These are phyloP conservation scores for Hydriomena furcata DNA, from an alignment of 2,888 invertebrate genomes.

Conservation along the genomic window DNA sequence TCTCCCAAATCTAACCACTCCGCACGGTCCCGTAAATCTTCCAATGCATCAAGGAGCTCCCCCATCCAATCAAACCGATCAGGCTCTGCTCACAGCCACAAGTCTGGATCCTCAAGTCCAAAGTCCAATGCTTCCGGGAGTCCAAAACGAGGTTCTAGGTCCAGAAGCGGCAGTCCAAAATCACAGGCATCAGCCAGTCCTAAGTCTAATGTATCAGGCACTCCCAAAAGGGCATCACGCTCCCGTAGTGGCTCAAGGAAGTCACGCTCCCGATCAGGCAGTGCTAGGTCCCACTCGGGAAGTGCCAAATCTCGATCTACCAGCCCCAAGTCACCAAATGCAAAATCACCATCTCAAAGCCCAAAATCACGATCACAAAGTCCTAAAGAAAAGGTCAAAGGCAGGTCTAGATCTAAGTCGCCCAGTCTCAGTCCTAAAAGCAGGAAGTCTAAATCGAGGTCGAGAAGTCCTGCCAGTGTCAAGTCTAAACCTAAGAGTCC, in stretches of 20 bases:
- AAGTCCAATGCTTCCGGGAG: constrained; percentile 73
- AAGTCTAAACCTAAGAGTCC: constrained; percentile 28
- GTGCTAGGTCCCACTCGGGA: constrained; percentile 59
- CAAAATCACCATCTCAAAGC: constrained; percentile 51
- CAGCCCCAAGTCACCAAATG: constrained; percentile 65
- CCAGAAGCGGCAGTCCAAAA: constrained; percentile 64
- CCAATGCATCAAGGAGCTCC: constrained; percentile 69
- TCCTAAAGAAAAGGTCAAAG: constrained; percentile 56
- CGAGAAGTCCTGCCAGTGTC: constrained; percentile 34
- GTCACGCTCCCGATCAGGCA: constrained; percentile 57
- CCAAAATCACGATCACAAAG: constrained; percentile 55
- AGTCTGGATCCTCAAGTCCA: constrained; percentile 59
- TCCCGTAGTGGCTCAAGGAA: constrained; percentile 68
- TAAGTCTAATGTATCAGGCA: constrained; percentile 62
- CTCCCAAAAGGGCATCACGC: constrained; percentile 62
- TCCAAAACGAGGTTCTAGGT: constrained; percentile 65
- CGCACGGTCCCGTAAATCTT: constrained; percentile 61
- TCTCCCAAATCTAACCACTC: constrained; percentile 72
- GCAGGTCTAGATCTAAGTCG: constrained; percentile 31
- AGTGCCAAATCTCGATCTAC: constrained; percentile 57
- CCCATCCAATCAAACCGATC: constrained; percentile 69
- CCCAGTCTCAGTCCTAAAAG: constrained; percentile 31
- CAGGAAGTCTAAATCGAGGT: constrained; percentile 43
- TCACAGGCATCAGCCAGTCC: constrained; percentile 73
- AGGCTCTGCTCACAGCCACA: constrained; percentile 64